Base-by-base conservation (phyloP, 2,113 vertebrate species). In the Sphaerodactylus townsendi region DNA sequence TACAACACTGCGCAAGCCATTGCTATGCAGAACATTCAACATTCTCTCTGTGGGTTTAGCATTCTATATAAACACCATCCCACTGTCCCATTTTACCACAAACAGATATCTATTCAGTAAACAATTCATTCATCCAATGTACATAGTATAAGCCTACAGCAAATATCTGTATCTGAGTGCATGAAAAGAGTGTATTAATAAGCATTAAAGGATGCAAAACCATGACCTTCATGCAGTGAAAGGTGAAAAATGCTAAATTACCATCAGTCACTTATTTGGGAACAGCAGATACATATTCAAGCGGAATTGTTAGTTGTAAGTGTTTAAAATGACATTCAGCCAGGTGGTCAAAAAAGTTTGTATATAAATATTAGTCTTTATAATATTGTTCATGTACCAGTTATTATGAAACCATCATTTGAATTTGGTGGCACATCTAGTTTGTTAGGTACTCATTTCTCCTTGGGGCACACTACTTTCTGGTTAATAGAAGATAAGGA, bases 81-180 rank as follows among this genome's bases (percentile, higher is more conserved):
- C 30, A 59, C 0, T 13, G 2, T 50, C 41, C 8, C 75, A 3
- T 48, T 79, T n/a, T n/a, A 33, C 64, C 30, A 2, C 1, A 33
- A 28, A 19, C 48, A 66, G 69, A 59, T 82, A 33, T 17, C 35
- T 30, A 37, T 62, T 3, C 1, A 59, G 13, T 3, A 19, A 90
- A 8, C 66, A 71, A 8, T n/a, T 33, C 1, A 39, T 0, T 69
- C 30, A 44, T 39, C 69, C 41, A 15, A 14, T 1, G 7, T 64
- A 0, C 1, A 0, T 25, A 25, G 30, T 35, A 81, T 62, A 76
- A 3, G 19, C 35, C 65, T 65, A 41, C 39, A 3, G 35, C 66
- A 77, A 19, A 15, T 46, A 35, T 70, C 46, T 37, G 14, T 14
- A 77, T 39, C 66, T 62, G n/a, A 44, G 39, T 69, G 15, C 5